Percentiles rank a stretch among this genome's conserved stretches.
Evolutionary conservation across 1,140 invertebrate genomes (phyloP).

Genomic region (Drosophila aff.): DNA sequence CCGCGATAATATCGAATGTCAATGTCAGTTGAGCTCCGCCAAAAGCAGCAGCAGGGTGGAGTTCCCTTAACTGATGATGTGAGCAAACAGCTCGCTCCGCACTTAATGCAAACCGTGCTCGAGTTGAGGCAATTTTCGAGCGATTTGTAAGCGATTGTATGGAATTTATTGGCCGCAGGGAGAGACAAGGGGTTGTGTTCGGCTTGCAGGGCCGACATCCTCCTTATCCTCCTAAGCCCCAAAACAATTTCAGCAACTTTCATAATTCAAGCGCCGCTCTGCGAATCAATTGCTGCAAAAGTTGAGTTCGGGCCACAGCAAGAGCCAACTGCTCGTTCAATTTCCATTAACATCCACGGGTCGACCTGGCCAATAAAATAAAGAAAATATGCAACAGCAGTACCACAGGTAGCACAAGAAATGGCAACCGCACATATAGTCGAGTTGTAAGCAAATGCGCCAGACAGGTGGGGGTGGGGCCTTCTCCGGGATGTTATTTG

Average conservation of each 20-base stretch:
- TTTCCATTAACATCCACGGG: slow-evolving; percentile 75
- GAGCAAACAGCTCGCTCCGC: slow-evolving; percentile 21
- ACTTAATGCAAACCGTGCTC: slow-evolving; percentile 67
- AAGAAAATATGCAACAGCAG: slow-evolving; percentile 71
- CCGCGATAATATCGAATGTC: slow-evolving; percentile 78
- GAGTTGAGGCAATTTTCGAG: slow-evolving; percentile 77
- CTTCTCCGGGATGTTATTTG: slow-evolving; percentile 75
- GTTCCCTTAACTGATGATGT: slow-evolving; percentile 63
- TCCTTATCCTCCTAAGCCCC: slow-evolving; percentile 27
- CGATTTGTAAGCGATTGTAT: slow-evolving; percentile 77
- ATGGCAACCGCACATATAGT: slow-evolving; percentile 30
- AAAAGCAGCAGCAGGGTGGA: slow-evolving; percentile 14
- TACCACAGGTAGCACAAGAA: slow-evolving; percentile 26
- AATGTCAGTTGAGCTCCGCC: slow-evolving; percentile 61
- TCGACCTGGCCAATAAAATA: slow-evolving; percentile 68
- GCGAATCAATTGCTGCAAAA: slow-evolving; percentile 49
- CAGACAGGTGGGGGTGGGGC: slow-evolving; percentile 23
- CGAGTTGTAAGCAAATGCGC: slow-evolving; percentile 53
- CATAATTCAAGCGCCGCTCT: slow-evolving; percentile 65
- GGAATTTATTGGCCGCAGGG: slow-evolving; percentile 54
- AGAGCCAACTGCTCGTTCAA: slow-evolving; percentile 65
- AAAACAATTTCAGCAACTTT: slow-evolving; percentile 76
- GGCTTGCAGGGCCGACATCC: slow-evolving; percentile 10
- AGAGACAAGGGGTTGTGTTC: slow-evolving; percentile 1
- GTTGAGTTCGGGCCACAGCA: slow-evolving; percentile 42